Evolutionary conservation across 2,113 vertebrate species (phyloP).

Genomic region (Seriola aureovittata): DNA sequence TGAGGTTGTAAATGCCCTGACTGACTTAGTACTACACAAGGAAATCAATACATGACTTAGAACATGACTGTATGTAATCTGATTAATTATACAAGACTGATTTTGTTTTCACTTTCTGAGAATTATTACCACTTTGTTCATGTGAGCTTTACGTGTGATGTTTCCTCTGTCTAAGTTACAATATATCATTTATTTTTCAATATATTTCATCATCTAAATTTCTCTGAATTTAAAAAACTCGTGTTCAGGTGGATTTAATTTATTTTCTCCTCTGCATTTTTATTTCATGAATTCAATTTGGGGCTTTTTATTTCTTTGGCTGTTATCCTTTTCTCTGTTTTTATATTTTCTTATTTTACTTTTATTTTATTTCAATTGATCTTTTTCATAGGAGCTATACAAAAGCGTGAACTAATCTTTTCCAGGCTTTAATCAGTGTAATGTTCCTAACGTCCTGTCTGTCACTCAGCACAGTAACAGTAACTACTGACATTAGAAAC

Average conservation of each 20-base stretch:
- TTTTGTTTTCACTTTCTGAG: background rate
- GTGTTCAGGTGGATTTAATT: background rate
- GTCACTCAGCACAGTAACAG: background rate
- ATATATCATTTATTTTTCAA: background rate
- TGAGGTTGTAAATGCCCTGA: background rate
- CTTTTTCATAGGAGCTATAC: background rate
- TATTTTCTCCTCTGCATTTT: background rate
- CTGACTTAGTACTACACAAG: background rate
- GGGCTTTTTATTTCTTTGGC: background rate
- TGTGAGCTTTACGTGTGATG: background rate
- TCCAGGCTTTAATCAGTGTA: background rate
- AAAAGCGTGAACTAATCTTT: background rate
- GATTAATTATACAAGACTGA: background rate
- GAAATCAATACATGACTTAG: background rate
- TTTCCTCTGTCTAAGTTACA: background rate
- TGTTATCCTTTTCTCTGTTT: background rate
- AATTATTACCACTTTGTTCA: background rate
- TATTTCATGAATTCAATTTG: background rate
- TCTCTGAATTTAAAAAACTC: background rate
- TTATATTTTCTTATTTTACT: too few relatives aligned
- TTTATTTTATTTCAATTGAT: background rate
- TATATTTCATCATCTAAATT: background rate
- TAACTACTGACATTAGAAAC: background rate
- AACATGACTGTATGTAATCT: background rate
- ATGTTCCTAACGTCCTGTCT: background rate